These are phyloP conservation scores for Teleogryllus oceanicus DNA, from an alignment of 2,888 invertebrate genomes.

Conservation along the genomic window DNA sequence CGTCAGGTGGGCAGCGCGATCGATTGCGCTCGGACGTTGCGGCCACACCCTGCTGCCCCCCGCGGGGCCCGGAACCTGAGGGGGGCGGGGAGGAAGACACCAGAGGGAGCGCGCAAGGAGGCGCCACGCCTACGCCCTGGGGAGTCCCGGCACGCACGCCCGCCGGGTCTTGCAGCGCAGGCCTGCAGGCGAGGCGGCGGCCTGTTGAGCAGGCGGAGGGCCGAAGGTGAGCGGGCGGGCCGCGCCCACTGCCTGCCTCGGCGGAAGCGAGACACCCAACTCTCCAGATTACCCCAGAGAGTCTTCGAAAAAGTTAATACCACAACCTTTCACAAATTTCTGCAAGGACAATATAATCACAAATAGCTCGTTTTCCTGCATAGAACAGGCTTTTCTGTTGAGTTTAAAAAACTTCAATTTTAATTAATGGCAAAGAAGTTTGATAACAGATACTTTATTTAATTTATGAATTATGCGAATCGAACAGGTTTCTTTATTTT, in stretches of 20 bases:
- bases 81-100: conserved; percentile 26
- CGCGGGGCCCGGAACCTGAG: conserved; percentile 2
- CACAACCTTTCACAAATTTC: too few relatives aligned
- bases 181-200: neutral
- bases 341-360: too few relatives aligned
- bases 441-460: too few relatives aligned
- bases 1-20: conserved; percentile 23
- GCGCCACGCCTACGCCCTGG: conserved; percentile 35
- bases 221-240: neutral
- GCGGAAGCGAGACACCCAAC: neutral
- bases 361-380: too few relatives aligned
- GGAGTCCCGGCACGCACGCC: conserved; percentile 28
- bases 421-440: too few relatives aligned
- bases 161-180: conserved; percentile 9
- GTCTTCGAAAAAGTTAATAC: too few relatives aligned
- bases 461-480: too few relatives aligned
- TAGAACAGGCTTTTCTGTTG: too few relatives aligned
- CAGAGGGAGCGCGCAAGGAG: conserved; percentile 28
- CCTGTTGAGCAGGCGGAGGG: neutral
- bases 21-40: conserved; percentile 27
- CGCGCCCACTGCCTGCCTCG: neutral
- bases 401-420: too few relatives aligned
- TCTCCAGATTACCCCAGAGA: too few relatives aligned
- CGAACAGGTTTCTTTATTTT: too few relatives aligned
- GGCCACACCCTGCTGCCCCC: conserved; percentile 31